phyloP scores from a whole-genome alignment of 2,888 invertebrate genomes.

The Seira musarum region DNA sequence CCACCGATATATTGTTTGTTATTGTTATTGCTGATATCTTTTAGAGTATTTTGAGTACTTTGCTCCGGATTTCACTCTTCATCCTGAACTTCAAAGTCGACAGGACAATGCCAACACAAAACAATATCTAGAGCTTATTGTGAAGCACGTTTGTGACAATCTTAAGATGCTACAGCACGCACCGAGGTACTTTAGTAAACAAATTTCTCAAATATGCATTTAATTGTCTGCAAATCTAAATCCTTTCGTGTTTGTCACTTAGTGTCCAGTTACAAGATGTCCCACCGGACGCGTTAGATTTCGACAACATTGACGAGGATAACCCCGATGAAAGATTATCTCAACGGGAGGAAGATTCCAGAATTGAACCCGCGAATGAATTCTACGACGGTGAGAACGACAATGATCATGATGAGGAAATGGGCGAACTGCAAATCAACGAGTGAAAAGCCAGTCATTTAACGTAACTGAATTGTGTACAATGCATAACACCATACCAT shows the following conservation, averaged over 20 bases:
- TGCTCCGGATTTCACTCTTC: constrained; percentile 95
- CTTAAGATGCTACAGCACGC: constrained; percentile 94
- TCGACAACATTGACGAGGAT: constrained; percentile 84
- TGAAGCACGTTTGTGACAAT: constrained; percentile 90
- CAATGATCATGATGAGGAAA: constrained; percentile 76
- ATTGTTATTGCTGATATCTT: neutral
- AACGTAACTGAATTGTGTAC: neutral
- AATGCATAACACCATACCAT: neutral
- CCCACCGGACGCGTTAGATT: constrained; percentile 85
- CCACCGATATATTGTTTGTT: no score
- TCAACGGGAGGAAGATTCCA: constrained; percentile 83
- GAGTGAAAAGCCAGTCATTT: constrained; percentile 57
- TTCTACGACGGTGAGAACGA: constrained; percentile 93
- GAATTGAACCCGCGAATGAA: constrained; percentile 88
- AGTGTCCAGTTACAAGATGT: constrained; percentile 97
- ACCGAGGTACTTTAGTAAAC: constrained; percentile 78
- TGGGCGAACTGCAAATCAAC: constrained; percentile 21
- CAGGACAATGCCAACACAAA: constrained; percentile 96
- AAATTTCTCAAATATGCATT: no score
- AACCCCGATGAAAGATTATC: constrained; percentile 86
- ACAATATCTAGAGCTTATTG: constrained; percentile 94
- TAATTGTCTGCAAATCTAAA: neutral
- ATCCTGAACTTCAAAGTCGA: constrained; percentile 90
- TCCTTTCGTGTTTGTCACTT: constrained; percentile 5
- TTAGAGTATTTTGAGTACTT: constrained; percentile 96